Evolutionary conservation across 2,797 vertebrate species (phyloP).

Genomic region (Loris lydekkerianus): DNA sequence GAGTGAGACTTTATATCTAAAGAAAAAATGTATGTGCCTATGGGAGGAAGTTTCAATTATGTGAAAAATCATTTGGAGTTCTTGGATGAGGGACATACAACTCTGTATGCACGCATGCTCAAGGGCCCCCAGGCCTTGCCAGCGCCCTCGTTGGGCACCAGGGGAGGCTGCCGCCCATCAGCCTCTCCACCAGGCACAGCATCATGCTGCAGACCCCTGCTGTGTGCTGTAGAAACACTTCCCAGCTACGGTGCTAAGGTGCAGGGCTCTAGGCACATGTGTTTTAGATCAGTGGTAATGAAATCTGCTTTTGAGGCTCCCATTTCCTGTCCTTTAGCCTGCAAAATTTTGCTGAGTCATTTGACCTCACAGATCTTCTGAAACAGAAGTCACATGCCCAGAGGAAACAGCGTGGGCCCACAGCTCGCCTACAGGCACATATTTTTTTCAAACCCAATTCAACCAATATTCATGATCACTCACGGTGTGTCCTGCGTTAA

Average conservation of each 20-base stretch:
- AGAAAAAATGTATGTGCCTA: not conserved
- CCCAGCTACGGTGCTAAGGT: not conserved
- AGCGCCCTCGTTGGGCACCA: rapidly evolving
- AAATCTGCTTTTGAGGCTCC: conserved; percentile 40
- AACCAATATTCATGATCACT: not conserved
- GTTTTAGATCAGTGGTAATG: conserved; percentile 75
- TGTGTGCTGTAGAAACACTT: not conserved
- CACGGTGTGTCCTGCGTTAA: not conserved
- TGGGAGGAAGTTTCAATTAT: not conserved
- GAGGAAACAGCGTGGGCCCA: not conserved
- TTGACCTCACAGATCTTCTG: conserved; percentile 12
- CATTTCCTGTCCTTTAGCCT: conserved; percentile 75
- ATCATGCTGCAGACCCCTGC: not conserved
- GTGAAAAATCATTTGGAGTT: not conserved
- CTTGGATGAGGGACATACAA: not conserved
- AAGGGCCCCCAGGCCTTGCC: not conserved
- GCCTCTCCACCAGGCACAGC: not conserved
- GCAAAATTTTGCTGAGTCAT: conserved; percentile 81
- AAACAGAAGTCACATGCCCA: conserved; percentile 50
- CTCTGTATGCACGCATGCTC: not conserved
- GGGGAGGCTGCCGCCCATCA: not conserved
- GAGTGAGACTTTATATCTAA: not conserved
- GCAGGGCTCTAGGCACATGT: conserved; percentile 58
- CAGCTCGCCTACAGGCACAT: not conserved
- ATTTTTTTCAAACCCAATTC: not conserved